Evolutionary conservation across 2,113 vertebrate species (phyloP), one percentile per base, ranked within the genome.

Genomic region (Mustela nigripes): DNA sequence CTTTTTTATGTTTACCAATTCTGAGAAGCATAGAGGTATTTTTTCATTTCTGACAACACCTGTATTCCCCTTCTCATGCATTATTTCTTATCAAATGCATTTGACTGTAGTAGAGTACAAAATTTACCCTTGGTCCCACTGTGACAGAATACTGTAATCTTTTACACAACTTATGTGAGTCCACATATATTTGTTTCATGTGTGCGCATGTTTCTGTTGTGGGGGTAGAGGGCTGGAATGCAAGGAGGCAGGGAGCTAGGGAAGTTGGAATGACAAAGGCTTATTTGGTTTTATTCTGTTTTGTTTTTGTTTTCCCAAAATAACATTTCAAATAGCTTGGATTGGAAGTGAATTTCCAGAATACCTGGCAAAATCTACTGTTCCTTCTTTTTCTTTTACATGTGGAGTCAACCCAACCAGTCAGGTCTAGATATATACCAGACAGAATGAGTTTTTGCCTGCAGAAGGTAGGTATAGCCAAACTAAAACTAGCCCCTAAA

Each of bases 61-160:
- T 94, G 63, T 78, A 56, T 60, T 91, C n/a, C 7, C 14, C 42
- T 56, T 95, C 97, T 97, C 81, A 91, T 95, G 85, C 26, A 80
- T 93, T 96, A 95, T 95, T 97, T 97, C 74, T 97, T 97, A 95
- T 93, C 89, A 94, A 92, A 93, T 96, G 15, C 45, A 24, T 97
- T 94, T 96, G n/a, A 95, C 62, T 94, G 84, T 11, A 88, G 74
- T 36, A 36, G 31, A 90, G 11, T 50, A 50, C 26, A 95, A 45
- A 39, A 16, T 94, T 98, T 95, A 95, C 50, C 39, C 19, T 88
- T 50, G 24, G 69, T 58, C 56, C 45, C 73, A 80, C 56, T 62
- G 88, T 96, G 89, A 93, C 56, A 81, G 76, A 93, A 67, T 39
- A 92, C 94, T 92, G 94, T 91, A 81, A 84, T 93, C 76, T 92